Percentiles rank a stretch among this genome's conserved stretches.
Conservation (phyloP, 1,140 invertebrate species). For the Drosophila aff. region DNA sequence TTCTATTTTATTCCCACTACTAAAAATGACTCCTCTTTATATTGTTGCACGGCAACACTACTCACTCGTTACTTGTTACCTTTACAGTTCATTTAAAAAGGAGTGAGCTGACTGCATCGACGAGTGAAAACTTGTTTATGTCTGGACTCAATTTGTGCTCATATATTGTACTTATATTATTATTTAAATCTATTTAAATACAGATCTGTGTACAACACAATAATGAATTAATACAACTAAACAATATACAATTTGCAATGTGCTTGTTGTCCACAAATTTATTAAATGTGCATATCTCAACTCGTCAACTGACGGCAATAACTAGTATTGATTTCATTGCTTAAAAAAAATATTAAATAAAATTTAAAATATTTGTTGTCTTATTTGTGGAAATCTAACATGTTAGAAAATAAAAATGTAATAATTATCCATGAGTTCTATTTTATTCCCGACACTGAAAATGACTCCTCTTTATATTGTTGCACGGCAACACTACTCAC, state of each 20-base stretch:
- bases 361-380: no score
- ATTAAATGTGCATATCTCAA: no score
- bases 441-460: not conserved
- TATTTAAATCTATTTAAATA: no score
- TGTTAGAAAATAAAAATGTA: no score
- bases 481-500: not conserved
- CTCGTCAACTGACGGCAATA: not conserved
- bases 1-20: not conserved
- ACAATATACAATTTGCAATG: no score
- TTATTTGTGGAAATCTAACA: no score
- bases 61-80: not conserved
- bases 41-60: not conserved
- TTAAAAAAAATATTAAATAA: not conserved
- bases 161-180: no score
- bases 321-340: not conserved
- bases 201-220: no score
- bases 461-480: not conserved
- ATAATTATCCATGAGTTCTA: no score
- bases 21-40: not conserved
- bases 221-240: no score
- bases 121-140: not conserved
- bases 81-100: not conserved
- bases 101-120: not conserved
- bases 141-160: no score
- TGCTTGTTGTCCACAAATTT: no score